These are phyloP conservation scores for Ophioderma brevispina DNA, from an alignment of 35 echinoderm and acorn worm species.

Conservation along the genomic window DNA sequence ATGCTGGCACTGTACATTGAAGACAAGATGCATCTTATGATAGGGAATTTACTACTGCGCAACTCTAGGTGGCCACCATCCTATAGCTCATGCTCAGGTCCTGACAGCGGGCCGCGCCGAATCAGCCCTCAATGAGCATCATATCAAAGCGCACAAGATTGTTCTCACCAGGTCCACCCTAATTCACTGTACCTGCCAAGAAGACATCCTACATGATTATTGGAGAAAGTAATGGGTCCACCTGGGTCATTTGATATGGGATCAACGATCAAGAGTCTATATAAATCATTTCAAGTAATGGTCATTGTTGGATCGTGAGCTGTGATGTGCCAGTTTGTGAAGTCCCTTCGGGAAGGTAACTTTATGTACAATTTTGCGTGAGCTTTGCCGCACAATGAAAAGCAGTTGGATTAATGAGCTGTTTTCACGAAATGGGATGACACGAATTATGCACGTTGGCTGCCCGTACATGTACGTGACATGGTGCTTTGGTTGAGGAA, in stretches of 20 bases:
- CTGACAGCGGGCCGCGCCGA: conserved; percentile 28
- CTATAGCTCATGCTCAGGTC: conserved; percentile 26
- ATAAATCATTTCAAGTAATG: conserved; percentile 19
- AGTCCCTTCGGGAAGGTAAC: conserved; percentile 3
- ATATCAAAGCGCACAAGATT: conserved; percentile 46
- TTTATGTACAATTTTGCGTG: conserved; percentile 49
- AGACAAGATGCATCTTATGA: too few relatives aligned
- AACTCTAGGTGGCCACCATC: conserved; percentile 27
- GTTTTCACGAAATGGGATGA: conserved; percentile 51
- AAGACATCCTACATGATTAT: conserved; percentile 23
- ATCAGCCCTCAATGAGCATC: too few relatives aligned
- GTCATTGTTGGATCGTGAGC: conserved; percentile 40
- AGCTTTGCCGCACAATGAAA: too few relatives aligned
- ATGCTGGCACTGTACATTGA: conserved; percentile 31
- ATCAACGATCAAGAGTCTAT: conserved; percentile 27
- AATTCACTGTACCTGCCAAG: conserved; percentile 22
- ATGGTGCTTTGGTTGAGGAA: too few relatives aligned
- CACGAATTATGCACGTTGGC: conserved; percentile 58
- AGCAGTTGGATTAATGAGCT: too few relatives aligned
- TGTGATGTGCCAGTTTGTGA: background rate
- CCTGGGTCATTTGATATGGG: conserved; percentile 41
- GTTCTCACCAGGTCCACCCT: conserved; percentile 2
- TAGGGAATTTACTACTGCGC: conserved; percentile 20
- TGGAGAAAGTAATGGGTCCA: conserved; percentile 31
- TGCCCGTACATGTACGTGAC: too few relatives aligned